Percentiles rank a stretch among this genome's conserved stretches.
Evolutionary conservation across 2,888 invertebrate species (phyloP).

Genomic region (Conus canariensis): DNA sequence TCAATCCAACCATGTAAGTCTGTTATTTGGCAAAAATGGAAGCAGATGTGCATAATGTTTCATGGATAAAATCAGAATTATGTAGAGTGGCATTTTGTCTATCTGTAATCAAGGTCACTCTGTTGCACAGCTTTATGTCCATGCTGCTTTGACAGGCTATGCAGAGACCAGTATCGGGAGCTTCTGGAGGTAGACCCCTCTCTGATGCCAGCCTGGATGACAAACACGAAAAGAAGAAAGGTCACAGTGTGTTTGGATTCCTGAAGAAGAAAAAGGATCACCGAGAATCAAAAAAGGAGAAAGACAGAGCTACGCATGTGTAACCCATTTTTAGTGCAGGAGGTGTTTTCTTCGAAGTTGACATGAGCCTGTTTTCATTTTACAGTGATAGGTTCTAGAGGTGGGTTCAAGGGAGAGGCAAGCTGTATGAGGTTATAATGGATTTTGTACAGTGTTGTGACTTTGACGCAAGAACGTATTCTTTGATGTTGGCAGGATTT

Average conservation of each 20-base stretch:
- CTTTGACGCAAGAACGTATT: not conserved
- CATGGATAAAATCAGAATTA: too few species aligned
- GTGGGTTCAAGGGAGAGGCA: not conserved
- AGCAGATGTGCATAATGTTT: too few species aligned
- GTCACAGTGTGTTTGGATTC: constrained; percentile 73
- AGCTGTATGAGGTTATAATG: not conserved
- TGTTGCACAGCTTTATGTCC: too few species aligned
- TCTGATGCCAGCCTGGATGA: constrained; percentile 51
- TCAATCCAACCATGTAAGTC: too few species aligned
- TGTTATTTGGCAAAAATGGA: too few species aligned
- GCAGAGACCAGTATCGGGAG: constrained; percentile 24
- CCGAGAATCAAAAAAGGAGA: constrained; percentile 61
- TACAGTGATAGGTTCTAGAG: not conserved
- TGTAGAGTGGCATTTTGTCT: too few species aligned
- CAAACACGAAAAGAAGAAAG: constrained; percentile 63
- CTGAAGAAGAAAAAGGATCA: constrained; percentile 73
- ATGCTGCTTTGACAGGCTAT: not conserved
- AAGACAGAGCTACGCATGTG: constrained; percentile 48
- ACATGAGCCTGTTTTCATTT: not conserved
- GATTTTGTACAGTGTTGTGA: constrained; percentile 3
- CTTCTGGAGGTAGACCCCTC: constrained; percentile 44
- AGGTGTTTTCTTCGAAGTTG: not conserved
- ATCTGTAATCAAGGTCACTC: too few species aligned
- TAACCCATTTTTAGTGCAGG: not conserved
- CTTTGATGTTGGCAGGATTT: not conserved